A percentile compares a stretch with the other conserved stretches of the same genome.
Evolutionary conservation across 2,797 vertebrate species (phyloP).

Genomic region (Esox lucius): DNA sequence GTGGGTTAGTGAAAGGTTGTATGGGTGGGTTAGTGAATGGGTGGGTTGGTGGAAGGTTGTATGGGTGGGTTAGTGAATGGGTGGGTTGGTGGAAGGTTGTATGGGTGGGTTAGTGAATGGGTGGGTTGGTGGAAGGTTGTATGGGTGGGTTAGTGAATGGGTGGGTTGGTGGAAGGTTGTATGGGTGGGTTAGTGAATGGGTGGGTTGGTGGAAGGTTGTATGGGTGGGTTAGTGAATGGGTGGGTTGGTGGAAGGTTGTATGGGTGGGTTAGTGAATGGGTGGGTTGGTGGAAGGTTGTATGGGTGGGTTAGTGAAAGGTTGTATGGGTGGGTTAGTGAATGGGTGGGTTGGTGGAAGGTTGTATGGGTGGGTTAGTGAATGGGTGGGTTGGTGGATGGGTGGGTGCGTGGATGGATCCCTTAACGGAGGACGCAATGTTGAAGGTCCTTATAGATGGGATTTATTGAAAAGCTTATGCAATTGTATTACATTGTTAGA

Average conservation of each 20-base stretch:
- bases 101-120: background rate
- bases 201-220: constrained; percentile 20
- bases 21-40: background rate
- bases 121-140: constrained; percentile 22
- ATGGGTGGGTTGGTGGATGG: background rate
- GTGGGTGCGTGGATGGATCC: background rate
- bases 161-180: background rate
- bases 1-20: background rate
- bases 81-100: background rate
- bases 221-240: constrained; percentile 24
- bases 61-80: constrained; percentile 24
- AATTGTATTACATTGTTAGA: background rate
- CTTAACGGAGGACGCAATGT: background rate
- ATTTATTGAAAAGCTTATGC: background rate
- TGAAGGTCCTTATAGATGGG: background rate
- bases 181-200: constrained; percentile 22
- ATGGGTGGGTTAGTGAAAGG: background rate
- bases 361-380: background rate
- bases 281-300: background rate
- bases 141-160: constrained; percentile 25
- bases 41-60: background rate
- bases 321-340: background rate
- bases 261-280: background rate
- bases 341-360: background rate
- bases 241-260: background rate